Base-by-base conservation (phyloP, 2,113 vertebrate species). In the Chlamydotis undulata region DNA sequence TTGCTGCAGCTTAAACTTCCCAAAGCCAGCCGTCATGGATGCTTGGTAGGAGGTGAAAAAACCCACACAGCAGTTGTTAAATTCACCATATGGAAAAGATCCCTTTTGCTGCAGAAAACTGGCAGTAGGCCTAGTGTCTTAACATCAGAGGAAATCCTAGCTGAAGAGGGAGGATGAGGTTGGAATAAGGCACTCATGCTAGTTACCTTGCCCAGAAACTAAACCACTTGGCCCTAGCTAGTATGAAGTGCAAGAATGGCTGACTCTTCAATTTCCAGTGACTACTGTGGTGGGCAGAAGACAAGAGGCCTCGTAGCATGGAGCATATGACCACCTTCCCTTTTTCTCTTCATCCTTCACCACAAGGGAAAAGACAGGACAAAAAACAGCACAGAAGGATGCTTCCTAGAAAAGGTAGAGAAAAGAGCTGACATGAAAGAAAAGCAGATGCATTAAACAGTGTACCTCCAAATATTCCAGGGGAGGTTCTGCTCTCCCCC, bases 61-160 rank as follows among this genome's bases (percentile, higher is more conserved):
- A 60, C 90, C 92, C 83, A 92, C 94, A 88, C 90, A 94, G 96
- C 93, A 96, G 94, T 97, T 96, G 96, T 95, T 96, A 96, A 94
- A 92, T 94, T 92, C 83, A 73, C 96, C 96, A 95, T 96, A 97
- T 93, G 95, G 96, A 89, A 94, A 93, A 96, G 80, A 93, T 96
- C 90, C 68, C 88, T 94, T 96, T 92, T 86, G 84, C 93, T 94
- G 94, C 84, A 91, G 91, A 95, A 96, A 96, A 57, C 75, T 97
- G 96, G 94, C 93, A 93, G 59, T 14, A 57, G 67, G 84, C 94
- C 90, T 79, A 89, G 87, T 93, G 60, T 68, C 33, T 92, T 78
- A 92, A 60, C 64, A 95, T 89, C 60, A 81, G 60, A 94, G 96
- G 96, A 94, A 94, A 96, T 95, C 93, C 96, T 94, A 68, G 60